Base-by-base conservation (phyloP, 1,140 invertebrate genomes). In the Drosophila nigromelanica region DNA sequence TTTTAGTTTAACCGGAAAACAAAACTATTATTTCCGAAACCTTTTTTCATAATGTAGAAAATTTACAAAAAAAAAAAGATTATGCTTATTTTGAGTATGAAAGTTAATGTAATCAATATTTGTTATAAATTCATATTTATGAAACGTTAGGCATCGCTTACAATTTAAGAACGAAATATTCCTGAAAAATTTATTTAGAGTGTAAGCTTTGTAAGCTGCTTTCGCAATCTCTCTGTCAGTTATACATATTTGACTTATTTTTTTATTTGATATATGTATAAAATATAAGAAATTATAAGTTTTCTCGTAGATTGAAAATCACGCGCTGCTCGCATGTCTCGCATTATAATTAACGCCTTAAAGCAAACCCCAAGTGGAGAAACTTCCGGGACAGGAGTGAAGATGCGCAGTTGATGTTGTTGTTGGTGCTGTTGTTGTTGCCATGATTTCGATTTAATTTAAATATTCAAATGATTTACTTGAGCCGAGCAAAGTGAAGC, bases 381-480 rank as follows among this genome's bases (percentile, higher is more conserved):
- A 47, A 58, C 64, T 55, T 73, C 70, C 70, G 55, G 64, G 33
- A 27, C n/a, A 55, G 48, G n/a, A 54, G 47, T 27, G 64, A 5
- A 11, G 58, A 33, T 55, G 39, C 48, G 40, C 35, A 63, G 40
- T 42, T 39, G 5, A 0, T 37, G 12, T 11, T 33, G 40, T 70
- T 73, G 54, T 55, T 72, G 56, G 52, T 72, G 72, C 47, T 52
- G 77, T 68, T 52, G 77, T 68, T 52, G 51, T 55, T 80, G 75
- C 64, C 74, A 54, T 54, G 59, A 68, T 73, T 61, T 54, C 70
- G 82, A 86, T 81, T 87, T 71, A 87, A 86, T 87, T 86, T 86
- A 86, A 86, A 87, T 86, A 86, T 81, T 86, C 67, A 86, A 86
- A 86, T 78, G 82, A 81, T 81, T 86, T 82, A 74, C 80, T 86